A percentile compares a stretch with the other conserved stretches of the same genome.
These are phyloP conservation scores for Galendromus occidentalis DNA, from an alignment of 1,140 invertebrate species.

Conservation along the genomic window DNA sequence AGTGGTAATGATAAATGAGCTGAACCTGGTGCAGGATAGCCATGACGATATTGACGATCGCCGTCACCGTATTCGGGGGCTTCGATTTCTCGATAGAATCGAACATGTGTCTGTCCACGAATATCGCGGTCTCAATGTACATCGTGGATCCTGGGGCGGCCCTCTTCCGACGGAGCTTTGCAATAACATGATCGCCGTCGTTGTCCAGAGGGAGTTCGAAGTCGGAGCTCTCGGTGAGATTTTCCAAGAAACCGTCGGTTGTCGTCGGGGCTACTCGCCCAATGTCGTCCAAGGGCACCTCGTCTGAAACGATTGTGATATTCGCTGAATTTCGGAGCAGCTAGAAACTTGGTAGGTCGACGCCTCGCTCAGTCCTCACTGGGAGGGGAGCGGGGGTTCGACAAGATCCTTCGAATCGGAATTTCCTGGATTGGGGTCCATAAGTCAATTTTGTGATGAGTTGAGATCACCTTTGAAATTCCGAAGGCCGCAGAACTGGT, in stretches of 20 bases:
- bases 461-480: neutral
- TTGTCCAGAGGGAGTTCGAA: neutral
- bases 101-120: conserved; percentile 20
- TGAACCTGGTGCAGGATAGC: conserved; percentile 22
- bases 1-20: conserved; percentile 20
- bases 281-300: neutral
- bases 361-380: no score
- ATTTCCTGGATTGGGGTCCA: neutral
- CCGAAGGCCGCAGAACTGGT: neutral
- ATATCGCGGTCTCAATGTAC: conserved; percentile 25
- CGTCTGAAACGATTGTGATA: neutral
- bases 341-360: no score
- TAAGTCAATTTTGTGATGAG: neutral
- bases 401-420: neutral
- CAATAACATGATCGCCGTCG: neutral
- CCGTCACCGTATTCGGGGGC: conserved; percentile 14
- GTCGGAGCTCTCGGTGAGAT: neutral
- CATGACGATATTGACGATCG: conserved; percentile 22
- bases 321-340: no score
- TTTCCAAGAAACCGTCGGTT: neutral
- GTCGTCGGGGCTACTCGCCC: neutral
- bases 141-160: conserved; percentile 9
- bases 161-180: neutral
- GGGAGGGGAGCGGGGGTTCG: no score
- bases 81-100: conserved; percentile 15